These are phyloP conservation scores for Arrhamphus sclerolepis DNA, from an alignment of 2,797 vertebrate genomes.

Conservation along the genomic window DNA sequence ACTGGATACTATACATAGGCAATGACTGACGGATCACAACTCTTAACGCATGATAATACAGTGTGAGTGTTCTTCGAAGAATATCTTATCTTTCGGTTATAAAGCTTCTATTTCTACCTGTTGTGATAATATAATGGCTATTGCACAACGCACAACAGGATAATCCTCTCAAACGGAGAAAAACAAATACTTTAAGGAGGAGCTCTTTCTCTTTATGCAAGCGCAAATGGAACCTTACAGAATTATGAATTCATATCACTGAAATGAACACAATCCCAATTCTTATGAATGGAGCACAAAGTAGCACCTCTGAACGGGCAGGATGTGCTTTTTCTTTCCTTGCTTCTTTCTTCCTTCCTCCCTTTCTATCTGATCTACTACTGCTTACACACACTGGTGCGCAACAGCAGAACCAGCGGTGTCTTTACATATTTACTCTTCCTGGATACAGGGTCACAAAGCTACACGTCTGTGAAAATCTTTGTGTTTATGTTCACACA, in stretches of 20 bases:
- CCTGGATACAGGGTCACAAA: conserved; percentile 30
- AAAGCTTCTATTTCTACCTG: conserved; percentile 60
- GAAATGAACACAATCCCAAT: conserved; percentile 46
- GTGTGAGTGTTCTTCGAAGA: conserved; percentile 45
- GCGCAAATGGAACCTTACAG: conserved; percentile 46
- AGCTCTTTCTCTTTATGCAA: conserved; percentile 42
- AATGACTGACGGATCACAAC: conserved; percentile 66
- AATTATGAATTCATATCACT: conserved; percentile 51
- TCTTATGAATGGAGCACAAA: conserved; percentile 58
- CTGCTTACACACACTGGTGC: conserved; percentile 47
- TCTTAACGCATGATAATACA: conserved; percentile 63
- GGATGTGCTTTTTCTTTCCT: conserved; percentile 22
- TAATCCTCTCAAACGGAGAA: conserved; percentile 19
- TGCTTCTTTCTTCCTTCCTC: conserved; percentile 10
- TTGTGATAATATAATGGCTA: conserved; percentile 45
- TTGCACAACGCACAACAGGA: conserved; percentile 62
- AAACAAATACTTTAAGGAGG: conserved; percentile 39
- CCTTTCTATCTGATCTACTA: conserved; percentile 27
- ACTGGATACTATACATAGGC: conserved; percentile 61
- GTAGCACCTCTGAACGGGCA: conserved; percentile 57
- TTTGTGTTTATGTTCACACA: conserved; percentile 95
- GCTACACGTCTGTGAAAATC: conserved; percentile 95
- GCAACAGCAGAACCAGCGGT: conserved; percentile 49
- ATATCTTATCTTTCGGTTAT: conserved; percentile 43
- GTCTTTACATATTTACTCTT: conserved; percentile 39